Evolutionary conservation across 2,888 invertebrate species (phyloP).

Genomic region (Mythimna vitellina): DNA sequence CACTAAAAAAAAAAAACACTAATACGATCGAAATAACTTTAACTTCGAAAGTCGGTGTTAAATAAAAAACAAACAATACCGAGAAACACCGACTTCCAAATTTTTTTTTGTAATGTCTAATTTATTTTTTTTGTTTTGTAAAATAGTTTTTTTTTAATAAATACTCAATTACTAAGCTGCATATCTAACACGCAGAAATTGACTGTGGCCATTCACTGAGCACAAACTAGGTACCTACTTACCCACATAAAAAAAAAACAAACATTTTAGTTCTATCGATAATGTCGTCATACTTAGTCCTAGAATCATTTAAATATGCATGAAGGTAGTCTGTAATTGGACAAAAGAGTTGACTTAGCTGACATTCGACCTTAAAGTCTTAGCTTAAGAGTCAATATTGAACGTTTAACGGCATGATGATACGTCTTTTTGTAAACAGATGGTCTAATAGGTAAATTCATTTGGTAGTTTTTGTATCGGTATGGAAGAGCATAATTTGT

Average conservation of each 20-base stretch:
- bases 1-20: too few species aligned
- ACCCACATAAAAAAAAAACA: conserved; percentile 39
- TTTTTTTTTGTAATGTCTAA: too few species aligned
- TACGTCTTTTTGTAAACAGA: conserved; percentile 20
- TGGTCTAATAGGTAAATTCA: conserved; percentile 46
- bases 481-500: conserved; percentile 24
- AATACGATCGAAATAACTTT: too few species aligned
- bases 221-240: background rate
- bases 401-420: conserved; percentile 3
- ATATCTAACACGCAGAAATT: background rate
- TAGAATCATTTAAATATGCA: conserved; percentile 69
- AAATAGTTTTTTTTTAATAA: too few species aligned
- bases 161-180: background rate
- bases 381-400: conserved; percentile 28
- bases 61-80: too few species aligned
- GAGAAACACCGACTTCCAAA: too few species aligned
- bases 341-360: conserved; percentile 33
- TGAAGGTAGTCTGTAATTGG: conserved; percentile 62
- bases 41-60: too few species aligned
- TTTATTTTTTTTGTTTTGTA: too few species aligned
- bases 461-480: conserved; percentile 41
- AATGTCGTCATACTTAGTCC: conserved; percentile 64
- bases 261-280: conserved; percentile 48
- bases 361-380: conserved; percentile 38
- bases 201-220: conserved; percentile 16